phyloP scores from a whole-genome alignment of 2,888 invertebrate genomes.

The Habroteleia sp. region DNA sequence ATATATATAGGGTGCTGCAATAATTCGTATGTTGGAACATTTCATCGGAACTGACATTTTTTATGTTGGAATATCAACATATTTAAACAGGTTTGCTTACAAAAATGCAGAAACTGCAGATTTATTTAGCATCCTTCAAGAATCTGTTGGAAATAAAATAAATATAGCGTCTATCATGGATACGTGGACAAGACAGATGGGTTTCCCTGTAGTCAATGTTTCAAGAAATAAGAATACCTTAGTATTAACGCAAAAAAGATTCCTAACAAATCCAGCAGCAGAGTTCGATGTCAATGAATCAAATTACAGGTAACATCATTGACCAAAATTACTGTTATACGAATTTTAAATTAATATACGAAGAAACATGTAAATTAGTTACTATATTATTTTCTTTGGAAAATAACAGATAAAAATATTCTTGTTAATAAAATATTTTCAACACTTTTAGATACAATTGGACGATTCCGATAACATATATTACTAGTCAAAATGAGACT shows the following conservation, averaged over 20 bases:
- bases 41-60: slow-evolving; percentile 89
- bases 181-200: slow-evolving; percentile 95
- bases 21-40: slow-evolving; percentile 93
- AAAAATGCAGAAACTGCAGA: slow-evolving; percentile 91
- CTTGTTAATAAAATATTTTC: too few species aligned
- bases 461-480: slow-evolving; percentile 92
- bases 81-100: slow-evolving; percentile 87
- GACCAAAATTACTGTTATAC: too few species aligned
- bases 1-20: slow-evolving; percentile 87
- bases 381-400: too few species aligned
- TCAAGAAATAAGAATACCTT: slow-evolving; percentile 81
- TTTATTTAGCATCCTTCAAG: slow-evolving; percentile 86
- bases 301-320: slow-evolving; percentile 49
- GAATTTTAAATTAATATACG: too few species aligned
- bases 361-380: too few species aligned
- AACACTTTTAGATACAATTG: slow-evolving; percentile 86
- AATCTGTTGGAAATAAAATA: slow-evolving; percentile 82
- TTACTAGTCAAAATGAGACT: slow-evolving; percentile 82
- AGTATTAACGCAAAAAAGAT: slow-evolving; percentile 88
- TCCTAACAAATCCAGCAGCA: slow-evolving; percentile 86
- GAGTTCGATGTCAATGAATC: slow-evolving; percentile 81
- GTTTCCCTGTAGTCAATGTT: slow-evolving; percentile 89
- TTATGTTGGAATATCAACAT: slow-evolving; percentile 87
- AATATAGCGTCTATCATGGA: slow-evolving; percentile 87
- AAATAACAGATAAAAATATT: too few species aligned